Evolutionary conservation across 2,797 vertebrate genomes (phyloP).

Genomic region (Phoebastria nigripes): DNA sequence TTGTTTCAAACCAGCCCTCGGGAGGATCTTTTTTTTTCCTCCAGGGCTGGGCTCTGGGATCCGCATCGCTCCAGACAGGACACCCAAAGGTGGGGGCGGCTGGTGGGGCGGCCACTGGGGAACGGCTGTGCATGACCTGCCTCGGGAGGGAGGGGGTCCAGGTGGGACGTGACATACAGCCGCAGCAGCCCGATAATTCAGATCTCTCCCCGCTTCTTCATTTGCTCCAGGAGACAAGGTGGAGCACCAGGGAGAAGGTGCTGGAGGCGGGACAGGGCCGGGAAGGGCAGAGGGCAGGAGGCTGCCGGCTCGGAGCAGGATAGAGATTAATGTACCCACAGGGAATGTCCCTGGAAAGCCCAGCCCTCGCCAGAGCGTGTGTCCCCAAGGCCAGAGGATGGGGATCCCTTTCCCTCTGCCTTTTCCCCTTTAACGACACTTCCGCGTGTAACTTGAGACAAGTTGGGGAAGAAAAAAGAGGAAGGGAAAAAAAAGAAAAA

Average conservation of each 20-base stretch:
- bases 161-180: neutral
- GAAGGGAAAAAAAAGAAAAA: conserved; percentile 29
- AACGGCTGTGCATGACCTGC: fast-evolving
- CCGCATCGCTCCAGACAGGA: fast-evolving
- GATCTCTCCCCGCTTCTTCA: neutral
- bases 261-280: fast-evolving
- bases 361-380: neutral
- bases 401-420: neutral
- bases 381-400: neutral
- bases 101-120: neutral
- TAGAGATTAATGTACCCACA: neutral
- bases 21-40: neutral
- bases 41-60: neutral
- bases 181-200: fast-evolving
- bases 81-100: neutral
- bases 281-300: neutral
- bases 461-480: neutral
- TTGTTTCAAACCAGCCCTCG: neutral
- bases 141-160: neutral
- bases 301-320: neutral
- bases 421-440: conserved; percentile 38
- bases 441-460: conserved; percentile 65
- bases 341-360: neutral
- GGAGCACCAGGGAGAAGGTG: neutral
- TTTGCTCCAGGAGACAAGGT: neutral